These are phyloP conservation scores for Sandelia bainsii DNA, from an alignment of 2,797 vertebrate genomes.

Conservation along the genomic window DNA sequence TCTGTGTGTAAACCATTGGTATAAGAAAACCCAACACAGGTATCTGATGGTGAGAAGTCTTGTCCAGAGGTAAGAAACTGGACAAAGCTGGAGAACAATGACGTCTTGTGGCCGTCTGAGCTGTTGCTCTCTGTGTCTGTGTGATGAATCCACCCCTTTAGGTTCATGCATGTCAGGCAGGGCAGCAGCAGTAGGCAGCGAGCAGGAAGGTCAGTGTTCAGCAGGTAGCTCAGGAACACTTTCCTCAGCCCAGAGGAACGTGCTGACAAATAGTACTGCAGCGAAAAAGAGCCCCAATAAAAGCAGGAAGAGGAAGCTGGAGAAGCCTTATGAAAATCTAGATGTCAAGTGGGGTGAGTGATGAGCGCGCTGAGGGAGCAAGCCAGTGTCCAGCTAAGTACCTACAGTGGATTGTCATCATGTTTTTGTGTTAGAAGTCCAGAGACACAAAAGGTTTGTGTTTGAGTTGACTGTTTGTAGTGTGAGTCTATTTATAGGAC, in stretches of 20 bases:
- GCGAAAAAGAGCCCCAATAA: too few species aligned
- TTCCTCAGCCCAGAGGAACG: not conserved
- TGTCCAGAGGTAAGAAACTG: not conserved
- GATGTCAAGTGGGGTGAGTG: not conserved
- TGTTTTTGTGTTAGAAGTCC: not conserved
- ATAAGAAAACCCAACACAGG: not conserved
- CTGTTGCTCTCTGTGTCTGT: not conserved
- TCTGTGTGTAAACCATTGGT: not conserved
- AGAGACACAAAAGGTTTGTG: not conserved
- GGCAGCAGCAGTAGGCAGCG: not conserved
- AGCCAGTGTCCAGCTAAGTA: not conserved
- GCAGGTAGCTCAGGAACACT: conserved; percentile 7
- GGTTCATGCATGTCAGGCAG: not conserved
- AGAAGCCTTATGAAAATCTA: not conserved
- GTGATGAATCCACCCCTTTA: not conserved
- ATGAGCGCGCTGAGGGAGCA: not conserved
- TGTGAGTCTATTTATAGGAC: not conserved
- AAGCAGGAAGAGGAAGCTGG: not conserved
- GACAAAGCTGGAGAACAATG: not conserved
- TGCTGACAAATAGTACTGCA: not conserved
- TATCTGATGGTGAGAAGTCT: not conserved
- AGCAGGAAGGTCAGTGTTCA: not conserved
- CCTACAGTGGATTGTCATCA: not conserved
- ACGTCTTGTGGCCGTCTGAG: not conserved
- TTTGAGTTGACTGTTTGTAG: not conserved